Base-by-base conservation (phyloP, 2,888 invertebrate species). In the Eucriotettix oculatus region DNA sequence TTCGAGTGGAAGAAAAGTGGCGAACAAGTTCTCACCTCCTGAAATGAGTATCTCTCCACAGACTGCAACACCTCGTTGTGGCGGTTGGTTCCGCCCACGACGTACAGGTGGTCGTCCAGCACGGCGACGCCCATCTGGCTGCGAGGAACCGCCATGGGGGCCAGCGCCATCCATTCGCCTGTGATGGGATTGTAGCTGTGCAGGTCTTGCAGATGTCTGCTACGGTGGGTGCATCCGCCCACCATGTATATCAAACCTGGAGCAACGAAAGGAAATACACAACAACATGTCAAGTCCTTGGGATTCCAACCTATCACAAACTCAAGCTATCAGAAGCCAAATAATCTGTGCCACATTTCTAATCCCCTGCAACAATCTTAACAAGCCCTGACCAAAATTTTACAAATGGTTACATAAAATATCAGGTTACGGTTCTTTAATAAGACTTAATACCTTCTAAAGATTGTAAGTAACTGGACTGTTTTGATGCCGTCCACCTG, bases 41-140 rank as follows among this genome's bases (percentile, higher is more conserved):
- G 83, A 68, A 90, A 88, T 64, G 81, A 86, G 72, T 90, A 91
- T 72, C 86, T 77, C 72, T 91, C 90, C 10, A 93, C 93, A 7
- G 88, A 86, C 66, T 83, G 81, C 53, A 94, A 79, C 59, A 90
- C 88, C 68, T 85, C 86, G 64, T 85, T 82, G 62, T 86, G 80
- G 66, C 86, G 87, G 70, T 88, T 89, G 71, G 87, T 91, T 5
- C 94, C 94, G 16, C 94, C 94, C 56, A 94, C 86, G 16, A 87
- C 90, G 73, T 94, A 95, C 57, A 95, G 79, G 69, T 83, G 82
- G 66, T 86, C 85, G 72, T 87, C 87, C 48, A 93, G 76, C 59
- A 90, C 85, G n/a, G 90, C 86, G 58, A 91, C 87, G 52, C 92
- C 93, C 79, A 93, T 88, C 77, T 94, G 92, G 63, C 88, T 88